Base-by-base conservation (phyloP, 2,113 vertebrate species). In the Stomatorhinus ivindoensis region DNA sequence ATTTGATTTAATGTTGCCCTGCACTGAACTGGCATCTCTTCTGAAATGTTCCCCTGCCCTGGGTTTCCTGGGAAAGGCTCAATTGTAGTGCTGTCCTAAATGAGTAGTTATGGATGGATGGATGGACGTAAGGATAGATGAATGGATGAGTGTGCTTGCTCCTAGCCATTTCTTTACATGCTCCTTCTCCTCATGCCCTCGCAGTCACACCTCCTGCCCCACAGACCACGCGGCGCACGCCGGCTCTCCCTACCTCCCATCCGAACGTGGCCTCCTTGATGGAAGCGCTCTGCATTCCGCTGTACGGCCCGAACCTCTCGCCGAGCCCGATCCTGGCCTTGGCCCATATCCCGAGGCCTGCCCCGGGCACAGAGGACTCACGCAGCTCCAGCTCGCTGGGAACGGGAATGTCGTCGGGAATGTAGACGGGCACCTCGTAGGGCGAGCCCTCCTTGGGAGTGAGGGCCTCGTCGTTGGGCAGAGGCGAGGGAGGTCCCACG, bases 401-500 rank as follows among this genome's bases (percentile, higher is more conserved):
- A 94, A 99, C 96, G 91, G 98, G 98, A 96, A 99, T 99, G 96
- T 99, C 98, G 55, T 99, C 98, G 0, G 98, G 98, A 96, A 99
- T 99, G 97, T 99, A 99, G 96, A 99, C 98, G 0, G 98, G 98
- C 83, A 98, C 98, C 95, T 99, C 98, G 2, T 99, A 99, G 19
- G 98, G 98, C n/a, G 98, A 99, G 92, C 98, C 98, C 94, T 99
- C 98, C 95, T 99, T 99, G 93, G 98, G 97, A 88, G 97, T 99
- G 97, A 98, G 98, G 96, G 98, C 97, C 95, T 99, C 97, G 87
- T 97, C 96, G 93, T 96, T 95, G 94, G 97, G 97, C 93, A 97
- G 97, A 90, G 96, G 96, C 88, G 97, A 97, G 15, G 94, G 96
- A 55, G 97, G 96, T 89, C 97, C 97, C 27, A 97, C 96, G 87